Conservation (phyloP, 2,888 invertebrate genomes). For the Hylaea fasciaria region DNA sequence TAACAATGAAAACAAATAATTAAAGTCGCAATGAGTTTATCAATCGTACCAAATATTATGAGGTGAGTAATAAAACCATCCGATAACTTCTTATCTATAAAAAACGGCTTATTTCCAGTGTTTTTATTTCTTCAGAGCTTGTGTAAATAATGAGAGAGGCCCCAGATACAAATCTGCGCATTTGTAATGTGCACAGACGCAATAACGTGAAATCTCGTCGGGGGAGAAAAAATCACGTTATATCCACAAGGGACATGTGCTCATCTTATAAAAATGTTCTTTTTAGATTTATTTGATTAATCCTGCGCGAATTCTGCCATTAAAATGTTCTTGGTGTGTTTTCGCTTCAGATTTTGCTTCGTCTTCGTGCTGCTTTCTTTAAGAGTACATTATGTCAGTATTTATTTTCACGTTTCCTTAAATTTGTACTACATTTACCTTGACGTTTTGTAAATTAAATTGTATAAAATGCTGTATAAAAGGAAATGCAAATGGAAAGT, state of each 20-base stretch:
- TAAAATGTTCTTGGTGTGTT: slow-evolving; percentile 13
- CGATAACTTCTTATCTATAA: slow-evolving; percentile 4
- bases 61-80: slow-evolving; percentile 6
- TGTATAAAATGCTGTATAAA: slow-evolving; percentile 4
- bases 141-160: slow-evolving; percentile 37
- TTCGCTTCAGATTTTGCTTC: slow-evolving; percentile 6
- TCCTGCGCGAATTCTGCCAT: background rate
- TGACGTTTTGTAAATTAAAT: slow-evolving; percentile 19
- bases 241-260: slow-evolving; percentile 26
- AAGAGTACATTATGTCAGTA: slow-evolving; percentile 2
- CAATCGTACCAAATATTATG: no score
- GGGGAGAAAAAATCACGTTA: slow-evolving; percentile 30
- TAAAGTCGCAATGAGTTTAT: no score
- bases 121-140: slow-evolving; percentile 34
- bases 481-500: slow-evolving; percentile 8
- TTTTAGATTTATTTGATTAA: slow-evolving; percentile 1
- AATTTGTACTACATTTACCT: slow-evolving; percentile 16
- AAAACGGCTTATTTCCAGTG: slow-evolving; percentile 16
- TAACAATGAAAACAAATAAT: no score
- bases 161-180: slow-evolving; percentile 36
- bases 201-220: slow-evolving; percentile 18
- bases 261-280: slow-evolving; percentile 10
- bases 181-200: slow-evolving; percentile 32
- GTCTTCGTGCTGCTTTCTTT: slow-evolving; percentile 8
- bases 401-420: slow-evolving; percentile 17